Evolutionary conservation across 1,140 invertebrate species (phyloP).

Genomic region (Bombus huntii): DNA sequence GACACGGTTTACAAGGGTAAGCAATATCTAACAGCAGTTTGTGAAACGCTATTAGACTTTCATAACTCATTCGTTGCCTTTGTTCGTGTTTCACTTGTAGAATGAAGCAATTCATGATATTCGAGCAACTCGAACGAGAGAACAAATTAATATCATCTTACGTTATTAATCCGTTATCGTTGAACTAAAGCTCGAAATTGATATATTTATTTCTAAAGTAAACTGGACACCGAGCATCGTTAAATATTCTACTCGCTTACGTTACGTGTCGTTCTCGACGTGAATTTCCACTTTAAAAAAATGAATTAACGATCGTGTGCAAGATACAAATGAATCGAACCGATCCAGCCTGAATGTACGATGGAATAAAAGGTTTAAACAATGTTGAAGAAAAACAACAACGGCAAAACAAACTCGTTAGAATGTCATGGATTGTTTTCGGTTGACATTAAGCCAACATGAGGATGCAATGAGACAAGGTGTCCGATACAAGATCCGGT

Average conservation of each 20-base stretch:
- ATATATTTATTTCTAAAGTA: neutral
- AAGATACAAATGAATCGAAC: neutral
- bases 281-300: neutral
- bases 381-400: neutral
- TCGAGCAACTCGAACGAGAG: neutral
- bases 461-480: conserved; percentile 20
- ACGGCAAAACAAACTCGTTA: neutral
- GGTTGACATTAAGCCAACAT: conserved; percentile 28
- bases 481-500: neutral
- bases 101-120: neutral
- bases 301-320: neutral
- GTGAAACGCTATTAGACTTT: conserved; percentile 16
- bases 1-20: neutral
- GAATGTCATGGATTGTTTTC: neutral
- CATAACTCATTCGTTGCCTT: neutral
- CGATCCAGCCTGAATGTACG: too few relatives aligned
- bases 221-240: neutral
- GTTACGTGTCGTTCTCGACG: neutral
- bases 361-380: neutral
- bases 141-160: neutral
- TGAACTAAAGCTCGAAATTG: neutral
- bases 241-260: neutral
- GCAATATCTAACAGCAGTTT: too few relatives aligned
- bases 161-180: neutral
- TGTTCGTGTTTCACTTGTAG: neutral